A percentile compares a stretch with the other conserved stretches of the same genome.
Conservation (phyloP, 2,797 vertebrate species). For the Periophthalmus magnuspinnatus region DNA sequence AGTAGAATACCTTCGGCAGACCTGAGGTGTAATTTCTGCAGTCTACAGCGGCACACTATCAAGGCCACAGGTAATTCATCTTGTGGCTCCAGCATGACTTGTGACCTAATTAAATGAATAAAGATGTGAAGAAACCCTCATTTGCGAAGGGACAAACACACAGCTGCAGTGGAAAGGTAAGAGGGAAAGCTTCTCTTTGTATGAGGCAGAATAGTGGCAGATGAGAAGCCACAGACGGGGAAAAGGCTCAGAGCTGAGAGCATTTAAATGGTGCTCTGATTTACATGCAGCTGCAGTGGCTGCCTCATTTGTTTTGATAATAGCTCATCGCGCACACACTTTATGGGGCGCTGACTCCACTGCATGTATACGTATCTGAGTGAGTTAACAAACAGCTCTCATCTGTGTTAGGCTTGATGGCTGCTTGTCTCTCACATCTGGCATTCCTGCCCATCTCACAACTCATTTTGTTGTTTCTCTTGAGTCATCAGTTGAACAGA, state of each 20-base stretch:
- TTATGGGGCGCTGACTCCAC: slow-evolving; percentile 48
- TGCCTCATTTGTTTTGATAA: slow-evolving; percentile 74
- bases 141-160: slow-evolving; percentile 66
- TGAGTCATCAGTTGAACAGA: slow-evolving; percentile 64
- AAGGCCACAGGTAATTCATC: slow-evolving; percentile 75
- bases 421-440: slow-evolving; percentile 64
- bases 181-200: slow-evolving; percentile 60
- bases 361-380: slow-evolving; percentile 44
- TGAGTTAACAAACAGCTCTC: slow-evolving; percentile 64
- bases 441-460: slow-evolving; percentile 47
- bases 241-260: slow-evolving; percentile 55
- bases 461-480: slow-evolving; percentile 53
- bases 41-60: slow-evolving; percentile 62
- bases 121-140: slow-evolving; percentile 69
- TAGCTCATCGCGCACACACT: slow-evolving; percentile 56
- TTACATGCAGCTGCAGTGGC: slow-evolving; percentile 64
- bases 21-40: slow-evolving; percentile 58
- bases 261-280: slow-evolving; percentile 58
- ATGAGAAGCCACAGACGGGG: slow-evolving; percentile 49
- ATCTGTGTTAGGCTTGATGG: slow-evolving; percentile 46
- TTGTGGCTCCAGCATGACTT: slow-evolving; percentile 62
- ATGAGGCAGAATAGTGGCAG: slow-evolving; percentile 51
- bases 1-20: slow-evolving; percentile 56
- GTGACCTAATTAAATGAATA: slow-evolving; percentile 77
- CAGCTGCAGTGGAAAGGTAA: slow-evolving; percentile 59